A percentile compares a stretch with the other conserved stretches of the same genome.
phyloP scores from a whole-genome alignment of 2,113 vertebrate species.

The Syngnathus typhle region DNA sequence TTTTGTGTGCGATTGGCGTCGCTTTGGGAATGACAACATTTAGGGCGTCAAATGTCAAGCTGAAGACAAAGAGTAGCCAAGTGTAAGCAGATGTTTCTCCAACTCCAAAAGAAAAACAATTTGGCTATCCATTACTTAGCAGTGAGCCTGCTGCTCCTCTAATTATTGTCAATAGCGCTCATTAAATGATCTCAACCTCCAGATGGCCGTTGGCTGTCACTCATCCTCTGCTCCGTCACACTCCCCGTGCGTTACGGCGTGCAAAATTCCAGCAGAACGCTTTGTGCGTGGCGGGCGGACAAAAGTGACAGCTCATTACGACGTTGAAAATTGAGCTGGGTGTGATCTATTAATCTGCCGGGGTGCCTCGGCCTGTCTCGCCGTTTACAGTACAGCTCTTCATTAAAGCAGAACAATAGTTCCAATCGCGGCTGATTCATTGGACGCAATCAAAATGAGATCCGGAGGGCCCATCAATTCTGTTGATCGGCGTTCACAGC shows the following conservation, averaged over 20 bases:
- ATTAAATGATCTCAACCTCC: conserved; percentile 53
- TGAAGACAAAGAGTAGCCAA: conserved; percentile 11
- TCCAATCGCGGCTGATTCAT: conserved; percentile 55
- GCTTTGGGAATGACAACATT: not conserved
- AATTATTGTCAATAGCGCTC: conserved; percentile 42
- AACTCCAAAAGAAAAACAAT: conserved; percentile 27
- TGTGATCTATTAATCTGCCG: conserved; percentile 66
- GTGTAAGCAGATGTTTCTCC: conserved; percentile 25
- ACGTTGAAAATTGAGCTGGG: conserved; percentile 55
- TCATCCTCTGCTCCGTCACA: conserved; percentile 18
- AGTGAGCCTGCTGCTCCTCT: conserved; percentile 34
- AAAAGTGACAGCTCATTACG: conserved; percentile 67
- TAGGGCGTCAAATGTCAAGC: not conserved
- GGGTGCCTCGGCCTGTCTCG: conserved; percentile 29
- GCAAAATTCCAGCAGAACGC: not conserved
- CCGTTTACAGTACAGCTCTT: conserved; percentile 35
- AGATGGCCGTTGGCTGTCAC: conserved; percentile 24
- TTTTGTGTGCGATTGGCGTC: too few species aligned
- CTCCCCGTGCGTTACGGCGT: not conserved
- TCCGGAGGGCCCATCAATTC: conserved; percentile 56
- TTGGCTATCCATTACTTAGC: conserved; percentile 26
- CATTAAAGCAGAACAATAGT: conserved; percentile 65
- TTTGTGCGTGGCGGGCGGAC: conserved; percentile 12
- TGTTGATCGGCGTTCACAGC: conserved; percentile 58
- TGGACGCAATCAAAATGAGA: conserved; percentile 60